phyloP scores from a whole-genome alignment of 2,113 vertebrate genomes.

The Ramphastos sulfuratus region DNA sequence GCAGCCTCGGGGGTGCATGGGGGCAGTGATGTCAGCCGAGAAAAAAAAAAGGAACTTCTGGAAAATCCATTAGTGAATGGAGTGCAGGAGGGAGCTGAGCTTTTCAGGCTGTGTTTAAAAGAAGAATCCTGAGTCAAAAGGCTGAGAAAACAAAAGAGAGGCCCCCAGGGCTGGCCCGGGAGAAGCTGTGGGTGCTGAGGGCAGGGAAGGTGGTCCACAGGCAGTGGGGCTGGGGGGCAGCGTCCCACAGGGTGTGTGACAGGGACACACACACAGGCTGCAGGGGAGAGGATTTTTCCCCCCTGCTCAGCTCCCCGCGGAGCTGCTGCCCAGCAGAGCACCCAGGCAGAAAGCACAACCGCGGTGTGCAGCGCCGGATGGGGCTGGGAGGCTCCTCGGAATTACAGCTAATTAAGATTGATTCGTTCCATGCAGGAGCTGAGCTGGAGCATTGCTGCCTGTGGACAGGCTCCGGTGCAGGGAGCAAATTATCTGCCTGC shows the following conservation, averaged over 20 bases:
- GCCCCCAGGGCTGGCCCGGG: neutral
- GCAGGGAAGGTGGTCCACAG: neutral
- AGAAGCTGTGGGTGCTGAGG: neutral
- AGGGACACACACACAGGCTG: no score
- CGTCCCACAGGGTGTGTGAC: fast-evolving
- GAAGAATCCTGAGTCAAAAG: conserved; percentile 42
- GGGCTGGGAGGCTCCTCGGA: neutral
- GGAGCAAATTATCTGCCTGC: neutral
- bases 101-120: conserved; percentile 23
- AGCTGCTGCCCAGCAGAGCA: neutral
- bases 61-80: conserved; percentile 64
- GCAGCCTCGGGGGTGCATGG: neutral
- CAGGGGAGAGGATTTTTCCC: neutral
- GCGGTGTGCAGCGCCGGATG: neutral
- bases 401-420: conserved; percentile 37
- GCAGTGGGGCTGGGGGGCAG: neutral
- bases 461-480: neutral
- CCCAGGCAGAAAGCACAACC: neutral
- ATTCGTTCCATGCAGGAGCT: neutral
- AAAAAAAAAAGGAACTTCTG: conserved; percentile 9
- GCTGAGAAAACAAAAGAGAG: neutral
- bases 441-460: neutral
- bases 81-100: conserved; percentile 24
- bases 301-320: neutral
- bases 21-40: neutral